Evolutionary conservation across 2,113 vertebrate species (phyloP), one percentile per base, ranked within the genome.

Genomic region (Ailuropoda melanoleuca): DNA sequence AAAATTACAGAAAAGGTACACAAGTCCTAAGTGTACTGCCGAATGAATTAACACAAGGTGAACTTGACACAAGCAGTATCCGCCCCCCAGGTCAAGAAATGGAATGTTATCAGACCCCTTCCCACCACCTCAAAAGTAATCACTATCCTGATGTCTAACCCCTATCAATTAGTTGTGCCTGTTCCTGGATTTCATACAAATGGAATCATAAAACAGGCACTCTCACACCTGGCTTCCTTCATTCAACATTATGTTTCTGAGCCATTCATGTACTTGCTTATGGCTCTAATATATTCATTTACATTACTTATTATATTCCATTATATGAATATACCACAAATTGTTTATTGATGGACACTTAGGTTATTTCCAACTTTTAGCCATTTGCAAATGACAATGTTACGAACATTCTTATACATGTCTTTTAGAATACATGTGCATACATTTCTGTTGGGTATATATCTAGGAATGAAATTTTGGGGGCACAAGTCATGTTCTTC

Each of bases 311-410:
- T 74, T 82, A 29, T 80, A 78, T 84, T 74, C 31, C 15, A 85
- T 85, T 90, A 77, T 72, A 24, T 88, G 53, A 91, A 64, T 50
- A 74, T 24, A 70, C 34, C 37, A 60, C 23, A 72, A 50, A 39
- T 92, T 95, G 94, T 66, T 84, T 84, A 88, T 34, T 84, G 34
- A 94, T 56, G 43, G 43, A 70, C 66, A 80, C 68, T 88, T 90
- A 80, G 68, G 34, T 83, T 77, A 19, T 90, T 97, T 75, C 75
- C n/a, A 97, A 18, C 72, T 66, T 93, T 82, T 12, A 85, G 75
- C 34, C 78, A 50, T 56, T 83, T 80, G 18, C 37, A 34, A 85
- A 55, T 90, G 75, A 85, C 75, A 77, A 56, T 86, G 64, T 43
- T 46, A 7, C 19, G 23, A 94, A n/a, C n/a, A 72, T 80, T 90